Percentiles rank a stretch among this genome's conserved stretches.
Evolutionary conservation across 2,797 vertebrate species (phyloP).

Genomic region (Oreochromis grahami): DNA sequence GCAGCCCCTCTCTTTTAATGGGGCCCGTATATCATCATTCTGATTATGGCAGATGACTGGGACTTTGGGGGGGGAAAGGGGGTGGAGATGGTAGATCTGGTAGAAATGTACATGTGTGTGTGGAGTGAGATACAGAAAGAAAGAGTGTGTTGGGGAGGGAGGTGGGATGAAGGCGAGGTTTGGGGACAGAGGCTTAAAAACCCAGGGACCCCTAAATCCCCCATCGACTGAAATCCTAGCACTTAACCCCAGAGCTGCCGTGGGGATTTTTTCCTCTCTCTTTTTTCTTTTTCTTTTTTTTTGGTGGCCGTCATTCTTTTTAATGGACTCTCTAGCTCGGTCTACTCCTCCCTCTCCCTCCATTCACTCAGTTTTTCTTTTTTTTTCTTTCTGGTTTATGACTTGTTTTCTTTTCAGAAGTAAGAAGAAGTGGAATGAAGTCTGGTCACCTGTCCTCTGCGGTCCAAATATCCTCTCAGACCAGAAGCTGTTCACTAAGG

Average conservation of each 20-base stretch:
- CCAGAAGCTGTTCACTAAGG: not conserved
- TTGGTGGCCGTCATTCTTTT: constrained; percentile 54
- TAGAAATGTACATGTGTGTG: constrained; percentile 40
- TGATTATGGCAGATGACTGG: constrained; percentile 75
- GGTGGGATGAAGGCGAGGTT: constrained; percentile 61
- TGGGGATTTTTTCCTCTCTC: constrained; percentile 58
- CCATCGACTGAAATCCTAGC: constrained; percentile 82
- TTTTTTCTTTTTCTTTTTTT: constrained; percentile 23
- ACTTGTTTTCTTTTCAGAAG: constrained; percentile 46
- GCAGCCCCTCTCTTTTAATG: constrained; percentile 75
- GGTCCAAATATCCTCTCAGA: not conserved
- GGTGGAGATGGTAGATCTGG: constrained; percentile 48
- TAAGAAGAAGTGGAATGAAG: constrained; percentile 40
- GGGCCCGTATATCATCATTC: constrained; percentile 75
- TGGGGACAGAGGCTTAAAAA: constrained; percentile 75
- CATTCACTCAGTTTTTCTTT: constrained; percentile 44
- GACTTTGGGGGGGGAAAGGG: constrained; percentile 46
- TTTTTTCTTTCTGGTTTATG: constrained; percentile 33
- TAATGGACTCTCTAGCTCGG: constrained; percentile 64
- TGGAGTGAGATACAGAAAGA: constrained; percentile 29
- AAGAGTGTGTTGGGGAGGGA: constrained; percentile 32
- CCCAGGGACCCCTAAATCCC: constrained; percentile 72
- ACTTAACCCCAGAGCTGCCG: constrained; percentile 77
- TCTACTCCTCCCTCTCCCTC: constrained; percentile 53
- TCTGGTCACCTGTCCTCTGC: constrained; percentile 46